Percentiles rank a stretch among this genome's conserved stretches.
These are phyloP conservation scores for Globodera rostochiensis DNA, from an alignment of 1,140 invertebrate species.

Conservation along the genomic window DNA sequence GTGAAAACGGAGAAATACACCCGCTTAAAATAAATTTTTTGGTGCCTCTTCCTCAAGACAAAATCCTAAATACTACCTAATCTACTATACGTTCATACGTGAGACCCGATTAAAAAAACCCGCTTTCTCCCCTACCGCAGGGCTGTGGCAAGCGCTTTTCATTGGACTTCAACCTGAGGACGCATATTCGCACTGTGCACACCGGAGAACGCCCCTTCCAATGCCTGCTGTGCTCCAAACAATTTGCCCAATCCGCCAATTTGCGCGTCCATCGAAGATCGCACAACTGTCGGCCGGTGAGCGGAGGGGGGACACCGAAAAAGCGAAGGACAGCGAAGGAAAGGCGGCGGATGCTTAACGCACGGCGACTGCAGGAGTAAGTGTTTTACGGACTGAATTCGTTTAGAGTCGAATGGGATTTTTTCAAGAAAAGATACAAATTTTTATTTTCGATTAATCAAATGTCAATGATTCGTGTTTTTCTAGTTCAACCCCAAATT, in stretches of 20 bases:
- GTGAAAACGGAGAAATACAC: too few relatives aligned
- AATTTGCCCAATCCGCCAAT: conserved; percentile 37
- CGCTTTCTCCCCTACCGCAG: not conserved
- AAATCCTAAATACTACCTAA: too few relatives aligned
- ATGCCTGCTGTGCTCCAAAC: conserved; percentile 26
- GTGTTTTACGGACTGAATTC: too few relatives aligned
- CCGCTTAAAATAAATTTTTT: too few relatives aligned
- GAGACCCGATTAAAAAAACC: not conserved
- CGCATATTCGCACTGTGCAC: conserved; percentile 39
- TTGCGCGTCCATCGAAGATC: conserved; percentile 29
- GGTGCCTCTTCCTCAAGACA: too few relatives aligned
- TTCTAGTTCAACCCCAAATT: too few relatives aligned
- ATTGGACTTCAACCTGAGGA: conserved; percentile 40
- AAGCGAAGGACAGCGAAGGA: not conserved
- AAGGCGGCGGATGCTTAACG: not conserved
- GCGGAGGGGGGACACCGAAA: not conserved
- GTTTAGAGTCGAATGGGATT: too few relatives aligned
- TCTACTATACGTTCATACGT: too few relatives aligned
- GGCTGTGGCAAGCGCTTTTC: conserved; percentile 42
- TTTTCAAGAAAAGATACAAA: too few relatives aligned
- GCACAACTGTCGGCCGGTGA: conserved; percentile 16
- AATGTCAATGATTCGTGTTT: too few relatives aligned
- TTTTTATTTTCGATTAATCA: too few relatives aligned
- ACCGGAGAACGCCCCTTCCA: conserved; percentile 29
- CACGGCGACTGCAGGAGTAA: not conserved